Evolutionary conservation across 2,113 vertebrate genomes (phyloP).

Genomic region (Lontra canadensis): DNA sequence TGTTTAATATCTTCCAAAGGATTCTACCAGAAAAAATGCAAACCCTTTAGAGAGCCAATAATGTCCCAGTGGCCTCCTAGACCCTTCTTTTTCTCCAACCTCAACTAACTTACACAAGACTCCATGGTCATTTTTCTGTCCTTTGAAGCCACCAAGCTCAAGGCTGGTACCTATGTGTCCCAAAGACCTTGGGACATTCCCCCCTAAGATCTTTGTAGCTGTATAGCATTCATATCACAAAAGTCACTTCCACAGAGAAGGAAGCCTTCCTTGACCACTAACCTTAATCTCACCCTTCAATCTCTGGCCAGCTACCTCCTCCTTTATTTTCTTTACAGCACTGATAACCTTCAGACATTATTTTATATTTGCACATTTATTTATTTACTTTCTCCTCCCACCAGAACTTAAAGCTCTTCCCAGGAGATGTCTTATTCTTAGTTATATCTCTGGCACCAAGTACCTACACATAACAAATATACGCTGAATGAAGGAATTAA

Average conservation of each 20-base stretch:
- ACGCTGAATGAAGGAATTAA: not conserved
- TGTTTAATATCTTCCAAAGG: not conserved
- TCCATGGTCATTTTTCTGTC: not conserved
- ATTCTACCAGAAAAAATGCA: not conserved
- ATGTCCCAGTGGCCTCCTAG: not conserved
- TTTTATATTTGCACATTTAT: not conserved
- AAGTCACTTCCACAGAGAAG: not conserved
- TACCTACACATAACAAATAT: not conserved
- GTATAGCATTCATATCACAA: not conserved
- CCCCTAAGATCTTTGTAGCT: not conserved
- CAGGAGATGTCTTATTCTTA: not conserved
- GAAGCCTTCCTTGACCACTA: not conserved
- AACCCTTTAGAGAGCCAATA: not conserved
- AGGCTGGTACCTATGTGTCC: not conserved
- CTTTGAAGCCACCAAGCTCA: not conserved
- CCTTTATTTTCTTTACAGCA: not conserved
- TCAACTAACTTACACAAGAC: not conserved
- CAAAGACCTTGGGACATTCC: not conserved
- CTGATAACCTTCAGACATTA: not conserved
- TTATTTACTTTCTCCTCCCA: not conserved
- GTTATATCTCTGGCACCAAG: not conserved
- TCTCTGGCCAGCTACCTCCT: not conserved
- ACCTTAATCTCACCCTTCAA: not conserved
- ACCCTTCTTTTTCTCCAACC: not conserved
- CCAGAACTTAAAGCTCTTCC: not conserved